A percentile compares a stretch with the other conserved stretches of the same genome.
Evolutionary conservation across 2,113 vertebrate species (phyloP).

Genomic region (Ceyx melanurus): DNA sequence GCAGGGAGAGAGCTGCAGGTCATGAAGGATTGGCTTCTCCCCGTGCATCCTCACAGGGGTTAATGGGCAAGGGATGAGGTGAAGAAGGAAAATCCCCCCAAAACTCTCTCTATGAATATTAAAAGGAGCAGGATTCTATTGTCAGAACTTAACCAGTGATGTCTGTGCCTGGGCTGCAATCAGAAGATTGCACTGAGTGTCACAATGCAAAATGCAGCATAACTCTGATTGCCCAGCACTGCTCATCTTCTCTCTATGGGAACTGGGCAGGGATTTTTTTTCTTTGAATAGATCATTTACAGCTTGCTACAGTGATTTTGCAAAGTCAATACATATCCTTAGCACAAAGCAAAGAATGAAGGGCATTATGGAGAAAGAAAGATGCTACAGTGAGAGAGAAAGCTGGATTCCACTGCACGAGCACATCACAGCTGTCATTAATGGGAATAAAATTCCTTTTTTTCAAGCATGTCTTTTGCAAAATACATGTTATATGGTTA

Average conservation of each 20-base stretch:
- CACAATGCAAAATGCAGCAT: slow-evolving; percentile 47
- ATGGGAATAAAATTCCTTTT: slow-evolving; percentile 4
- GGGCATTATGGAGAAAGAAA: slow-evolving; percentile 38
- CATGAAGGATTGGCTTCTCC: neutral
- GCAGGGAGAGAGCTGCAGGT: neutral
- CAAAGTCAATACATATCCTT: slow-evolving; percentile 54
- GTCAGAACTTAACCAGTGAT: neutral
- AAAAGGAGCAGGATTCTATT: slow-evolving; percentile 9
- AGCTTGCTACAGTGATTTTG: slow-evolving; percentile 51
- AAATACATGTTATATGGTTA: neutral
- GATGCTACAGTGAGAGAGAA: slow-evolving; percentile 22
- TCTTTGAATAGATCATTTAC: slow-evolving; percentile 60
- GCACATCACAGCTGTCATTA: slow-evolving; percentile 13
- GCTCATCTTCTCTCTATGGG: slow-evolving; percentile 32
- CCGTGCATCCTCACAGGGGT: neutral
- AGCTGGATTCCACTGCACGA: slow-evolving; percentile 44
- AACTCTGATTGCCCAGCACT: slow-evolving; percentile 47
- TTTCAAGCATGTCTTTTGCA: slow-evolving; percentile 2
- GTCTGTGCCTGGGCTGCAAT: slow-evolving; percentile 12
- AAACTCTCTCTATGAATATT: neutral
- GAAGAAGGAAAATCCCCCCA: neutral
- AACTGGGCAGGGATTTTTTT: slow-evolving; percentile 59
- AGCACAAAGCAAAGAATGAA: slow-evolving; percentile 66
- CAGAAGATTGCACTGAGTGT: slow-evolving; percentile 12
- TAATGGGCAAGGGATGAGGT: slow-evolving; percentile 24